phyloP scores from a whole-genome alignment of 2,113 vertebrate species.

The Heliornis fulica region DNA sequence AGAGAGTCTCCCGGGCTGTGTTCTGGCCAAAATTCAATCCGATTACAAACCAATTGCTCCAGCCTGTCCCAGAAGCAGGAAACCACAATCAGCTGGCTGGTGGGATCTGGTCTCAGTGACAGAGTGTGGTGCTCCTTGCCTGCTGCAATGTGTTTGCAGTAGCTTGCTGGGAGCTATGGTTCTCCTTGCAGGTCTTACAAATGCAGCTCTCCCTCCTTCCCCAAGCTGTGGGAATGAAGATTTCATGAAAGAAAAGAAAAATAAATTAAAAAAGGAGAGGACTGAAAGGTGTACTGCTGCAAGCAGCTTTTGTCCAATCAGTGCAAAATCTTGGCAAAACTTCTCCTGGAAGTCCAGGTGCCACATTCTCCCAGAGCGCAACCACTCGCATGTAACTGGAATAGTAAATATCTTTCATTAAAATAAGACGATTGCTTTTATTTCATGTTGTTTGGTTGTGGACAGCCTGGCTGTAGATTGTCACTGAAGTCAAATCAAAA shows the following conservation, averaged over 20 bases:
- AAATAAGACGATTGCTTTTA: neutral
- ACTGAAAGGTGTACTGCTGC: neutral
- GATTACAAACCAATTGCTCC: conserved; percentile 27
- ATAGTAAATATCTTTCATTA: neutral
- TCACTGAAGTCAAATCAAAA: neutral
- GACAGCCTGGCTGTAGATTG: neutral
- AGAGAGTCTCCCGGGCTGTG: neutral
- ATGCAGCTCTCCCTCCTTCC: neutral
- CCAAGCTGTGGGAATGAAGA: neutral
- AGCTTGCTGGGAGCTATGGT: neutral
- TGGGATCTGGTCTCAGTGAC: neutral
- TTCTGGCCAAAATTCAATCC: conserved; percentile 4
- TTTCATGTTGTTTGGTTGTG: neutral
- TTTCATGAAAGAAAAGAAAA: neutral
- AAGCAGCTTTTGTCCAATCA: neutral
- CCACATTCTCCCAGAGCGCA: neutral
- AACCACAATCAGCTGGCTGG: neutral
- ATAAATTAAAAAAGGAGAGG: neutral
- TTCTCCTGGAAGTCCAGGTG: neutral
- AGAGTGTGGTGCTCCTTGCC: neutral
- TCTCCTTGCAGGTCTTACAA: neutral
- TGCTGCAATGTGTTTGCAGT: neutral
- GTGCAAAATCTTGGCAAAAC: neutral
- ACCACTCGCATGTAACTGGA: neutral
- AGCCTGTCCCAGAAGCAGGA: conserved; percentile 28